These are phyloP conservation scores for Athrips mouffetella DNA, from an alignment of 2,888 invertebrate species.

Conservation along the genomic window DNA sequence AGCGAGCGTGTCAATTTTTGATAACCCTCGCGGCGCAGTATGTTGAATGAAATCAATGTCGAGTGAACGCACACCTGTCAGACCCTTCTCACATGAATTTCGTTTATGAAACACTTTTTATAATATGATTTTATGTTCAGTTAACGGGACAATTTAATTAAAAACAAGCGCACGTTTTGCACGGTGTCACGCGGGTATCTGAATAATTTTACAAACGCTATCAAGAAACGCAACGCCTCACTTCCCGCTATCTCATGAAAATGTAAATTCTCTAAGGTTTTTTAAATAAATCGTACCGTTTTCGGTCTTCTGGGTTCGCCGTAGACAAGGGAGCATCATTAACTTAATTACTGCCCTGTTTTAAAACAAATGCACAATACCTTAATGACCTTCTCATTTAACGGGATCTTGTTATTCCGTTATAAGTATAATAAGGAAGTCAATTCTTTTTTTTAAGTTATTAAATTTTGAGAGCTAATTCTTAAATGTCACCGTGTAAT, in stretches of 20 bases:
- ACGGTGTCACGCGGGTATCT: constrained; percentile 25
- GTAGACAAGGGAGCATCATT: constrained; percentile 38
- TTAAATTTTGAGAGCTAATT: too few relatives aligned
- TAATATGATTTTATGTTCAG: constrained; percentile 24
- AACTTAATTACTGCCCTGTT: constrained; percentile 44
- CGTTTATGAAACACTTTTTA: constrained; percentile 33
- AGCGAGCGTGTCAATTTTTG: constrained; percentile 45
- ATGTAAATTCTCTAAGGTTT: constrained; percentile 34
- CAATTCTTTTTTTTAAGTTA: too few relatives aligned
- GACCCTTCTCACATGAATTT: constrained; percentile 56
- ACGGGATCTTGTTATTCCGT: too few relatives aligned
- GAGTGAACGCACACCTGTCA: constrained; percentile 48
- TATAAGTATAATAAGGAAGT: too few relatives aligned
- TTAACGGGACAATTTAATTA: constrained; percentile 35
- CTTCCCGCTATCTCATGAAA: constrained; percentile 29
- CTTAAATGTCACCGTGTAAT: too few relatives aligned
- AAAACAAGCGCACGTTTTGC: constrained; percentile 30
- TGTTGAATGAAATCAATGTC: constrained; percentile 45
- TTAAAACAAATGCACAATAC: constrained; percentile 31
- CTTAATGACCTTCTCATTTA: constrained; percentile 17
- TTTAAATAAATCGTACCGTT: constrained; percentile 35
- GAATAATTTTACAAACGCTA: constrained; percentile 25
- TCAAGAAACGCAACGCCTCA: constrained; percentile 25
- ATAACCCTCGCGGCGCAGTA: constrained; percentile 35
- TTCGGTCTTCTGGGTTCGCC: constrained; percentile 28